A percentile compares a stretch with the other conserved stretches of the same genome.
These are phyloP conservation scores for Cistogaster globosa DNA, from an alignment of 2,888 invertebrate genomes.

Conservation along the genomic window DNA sequence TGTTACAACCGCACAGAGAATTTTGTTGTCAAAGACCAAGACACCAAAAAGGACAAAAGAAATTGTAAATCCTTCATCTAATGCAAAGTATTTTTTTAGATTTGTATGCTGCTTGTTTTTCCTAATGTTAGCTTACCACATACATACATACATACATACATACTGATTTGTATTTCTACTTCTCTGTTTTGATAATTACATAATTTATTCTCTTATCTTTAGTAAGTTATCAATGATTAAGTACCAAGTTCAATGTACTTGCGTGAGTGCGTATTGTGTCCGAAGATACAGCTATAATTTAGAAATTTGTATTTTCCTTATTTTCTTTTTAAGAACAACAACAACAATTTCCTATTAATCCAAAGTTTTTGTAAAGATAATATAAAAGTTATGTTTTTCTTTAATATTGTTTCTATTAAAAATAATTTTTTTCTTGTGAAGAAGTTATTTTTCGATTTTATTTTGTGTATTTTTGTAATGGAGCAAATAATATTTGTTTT, in stretches of 20 bases:
- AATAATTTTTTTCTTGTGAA: not conserved
- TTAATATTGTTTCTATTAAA: slow-evolving; percentile 9
- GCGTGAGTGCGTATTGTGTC: not conserved
- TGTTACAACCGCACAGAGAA: not conserved
- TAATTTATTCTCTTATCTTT: slow-evolving; percentile 48
- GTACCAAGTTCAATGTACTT: not conserved
- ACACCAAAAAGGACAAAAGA: slow-evolving; percentile 24
- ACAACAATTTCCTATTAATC: slow-evolving; percentile 10
- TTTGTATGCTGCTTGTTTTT: slow-evolving; percentile 7
- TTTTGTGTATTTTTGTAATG: slow-evolving; percentile 11
- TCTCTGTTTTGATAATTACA: slow-evolving; percentile 49
- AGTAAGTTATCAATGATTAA: slow-evolving; percentile 57
- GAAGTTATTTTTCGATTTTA: not conserved
- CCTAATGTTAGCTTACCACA: not conserved
- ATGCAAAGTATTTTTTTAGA: slow-evolving; percentile 53
- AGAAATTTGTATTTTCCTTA: slow-evolving; percentile 17
- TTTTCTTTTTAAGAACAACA: slow-evolving; percentile 7
- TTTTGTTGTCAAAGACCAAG: slow-evolving; percentile 22
- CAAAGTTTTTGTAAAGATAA: slow-evolving; percentile 11
- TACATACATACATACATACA: too few species aligned
- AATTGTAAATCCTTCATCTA: slow-evolving; percentile 66
- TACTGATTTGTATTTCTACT: not conserved
- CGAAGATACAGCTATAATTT: not conserved
- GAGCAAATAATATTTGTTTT: slow-evolving; percentile 12
- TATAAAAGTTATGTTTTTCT: slow-evolving; percentile 41